Conservation (phyloP, 1,140 invertebrate genomes). For the Bombus breviceps region DNA sequence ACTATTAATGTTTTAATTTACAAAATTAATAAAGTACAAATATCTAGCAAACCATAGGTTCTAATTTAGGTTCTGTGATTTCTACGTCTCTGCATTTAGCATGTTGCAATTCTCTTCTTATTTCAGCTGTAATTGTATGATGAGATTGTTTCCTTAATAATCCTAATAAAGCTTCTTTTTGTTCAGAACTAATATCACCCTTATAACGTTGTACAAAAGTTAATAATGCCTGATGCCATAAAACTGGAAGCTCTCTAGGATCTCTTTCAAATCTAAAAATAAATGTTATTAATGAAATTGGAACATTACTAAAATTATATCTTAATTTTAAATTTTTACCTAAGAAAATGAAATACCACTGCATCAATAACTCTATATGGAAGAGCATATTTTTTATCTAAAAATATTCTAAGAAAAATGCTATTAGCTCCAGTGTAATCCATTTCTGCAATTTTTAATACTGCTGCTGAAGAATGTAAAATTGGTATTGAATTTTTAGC, state of each 20-base stretch:
- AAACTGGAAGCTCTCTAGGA: conserved; percentile 92
- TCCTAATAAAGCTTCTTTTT: conserved; percentile 92
- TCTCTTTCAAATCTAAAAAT: conserved; percentile 91
- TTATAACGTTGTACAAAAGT: conserved; percentile 98
- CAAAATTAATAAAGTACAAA: conserved; percentile 23
- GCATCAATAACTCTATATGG: conserved; percentile 98
- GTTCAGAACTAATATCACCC: conserved; percentile 95
- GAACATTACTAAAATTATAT: background rate
- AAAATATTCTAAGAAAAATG: conserved; percentile 96
- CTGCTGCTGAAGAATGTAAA: conserved; percentile 97
- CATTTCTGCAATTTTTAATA: conserved; percentile 98
- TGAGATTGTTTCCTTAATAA: conserved; percentile 92
- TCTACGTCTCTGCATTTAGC: conserved; percentile 92
- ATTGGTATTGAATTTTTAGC: conserved; percentile 96
- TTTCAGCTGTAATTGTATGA: conserved; percentile 92
- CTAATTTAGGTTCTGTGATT: conserved; percentile 69
- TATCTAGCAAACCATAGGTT: conserved; percentile 61
- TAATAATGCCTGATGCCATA: conserved; percentile 98
- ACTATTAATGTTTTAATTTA: conserved; percentile 24
- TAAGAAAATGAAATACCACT: conserved; percentile 97
- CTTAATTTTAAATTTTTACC: conserved; percentile 82
- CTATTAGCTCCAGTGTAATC: conserved; percentile 98
- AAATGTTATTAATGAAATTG: conserved; percentile 6
- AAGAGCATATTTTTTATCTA: conserved; percentile 99
- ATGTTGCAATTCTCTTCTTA: conserved; percentile 92